Evolutionary conservation across 2,888 invertebrate genomes (phyloP).

Genomic region (Lacanobia wlatinum): DNA sequence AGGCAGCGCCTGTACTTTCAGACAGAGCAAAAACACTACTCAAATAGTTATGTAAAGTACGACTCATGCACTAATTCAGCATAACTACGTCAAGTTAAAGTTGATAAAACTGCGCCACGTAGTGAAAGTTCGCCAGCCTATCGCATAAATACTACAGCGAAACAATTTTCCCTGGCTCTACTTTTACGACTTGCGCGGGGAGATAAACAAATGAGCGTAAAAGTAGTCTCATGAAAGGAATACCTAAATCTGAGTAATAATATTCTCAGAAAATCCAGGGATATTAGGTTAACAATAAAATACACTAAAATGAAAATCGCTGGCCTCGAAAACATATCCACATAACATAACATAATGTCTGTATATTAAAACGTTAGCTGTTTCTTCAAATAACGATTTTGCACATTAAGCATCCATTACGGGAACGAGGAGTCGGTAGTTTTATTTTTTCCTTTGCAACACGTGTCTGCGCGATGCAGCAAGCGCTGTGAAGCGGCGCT

Average conservation of each 20-base stretch:
- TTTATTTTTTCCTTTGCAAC: constrained; percentile 61
- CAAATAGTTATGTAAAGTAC: constrained; percentile 21
- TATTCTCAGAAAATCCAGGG: neutral
- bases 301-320: neutral
- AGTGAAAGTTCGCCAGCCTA: constrained; percentile 46
- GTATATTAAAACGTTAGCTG: constrained; percentile 21
- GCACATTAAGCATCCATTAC: constrained; percentile 69
- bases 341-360: constrained; percentile 9
- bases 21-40: constrained; percentile 7
- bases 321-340: constrained; percentile 1
- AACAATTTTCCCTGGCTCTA: constrained; percentile 45
- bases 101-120: constrained; percentile 42
- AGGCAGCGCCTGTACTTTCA: no score
- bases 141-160: constrained; percentile 50
- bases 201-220: constrained; percentile 47
- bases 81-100: constrained; percentile 33
- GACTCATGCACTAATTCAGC: constrained; percentile 18
- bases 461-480: constrained; percentile 60
- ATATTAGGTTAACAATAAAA: neutral
- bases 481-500: constrained; percentile 40
- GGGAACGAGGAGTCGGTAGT: constrained; percentile 59
- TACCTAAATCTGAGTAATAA: constrained; percentile 17
- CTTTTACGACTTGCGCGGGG: constrained; percentile 44
- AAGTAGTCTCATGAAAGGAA: constrained; percentile 36
- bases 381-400: constrained; percentile 58